A percentile compares a stretch with the other conserved stretches of the same genome.
phyloP scores from a whole-genome alignment of 2,888 invertebrate species.

The Leptothorax acervorum region DNA sequence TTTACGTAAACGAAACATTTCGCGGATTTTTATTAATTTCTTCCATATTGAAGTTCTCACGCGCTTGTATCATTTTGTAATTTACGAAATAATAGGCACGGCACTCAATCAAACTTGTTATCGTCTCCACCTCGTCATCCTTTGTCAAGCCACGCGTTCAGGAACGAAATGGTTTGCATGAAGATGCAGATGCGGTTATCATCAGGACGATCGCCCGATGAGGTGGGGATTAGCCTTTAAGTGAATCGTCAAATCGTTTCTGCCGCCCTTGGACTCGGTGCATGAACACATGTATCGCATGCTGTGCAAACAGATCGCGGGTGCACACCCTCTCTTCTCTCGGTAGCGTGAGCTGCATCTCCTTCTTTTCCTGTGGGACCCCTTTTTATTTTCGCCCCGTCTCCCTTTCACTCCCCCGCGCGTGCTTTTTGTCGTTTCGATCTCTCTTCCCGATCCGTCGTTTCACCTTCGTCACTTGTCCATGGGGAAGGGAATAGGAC shows the following conservation, averaged over 20 bases:
- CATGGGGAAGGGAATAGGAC: constrained; percentile 39
- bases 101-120: not conserved
- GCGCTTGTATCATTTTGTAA: not conserved
- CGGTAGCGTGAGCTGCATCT: constrained; percentile 67
- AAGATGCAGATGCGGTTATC: constrained; percentile 66
- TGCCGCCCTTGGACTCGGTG: constrained; percentile 72
- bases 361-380: constrained; percentile 68
- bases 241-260: constrained; percentile 83
- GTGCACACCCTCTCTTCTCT: constrained; percentile 71
- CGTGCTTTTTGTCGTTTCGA: constrained; percentile 53
- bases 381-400: constrained; percentile 56
- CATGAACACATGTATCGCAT: constrained; percentile 83
- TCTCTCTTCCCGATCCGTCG: constrained; percentile 42
- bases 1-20: not conserved
- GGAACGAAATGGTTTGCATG: constrained; percentile 49
- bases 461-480: constrained; percentile 50
- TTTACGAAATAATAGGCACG: not conserved
- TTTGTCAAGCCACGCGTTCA: not conserved
- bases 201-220: constrained; percentile 67
- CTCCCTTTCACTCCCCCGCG: constrained; percentile 60
- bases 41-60: not conserved
- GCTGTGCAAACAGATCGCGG: constrained; percentile 82
- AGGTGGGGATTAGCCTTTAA: constrained; percentile 80
- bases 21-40: not conserved
- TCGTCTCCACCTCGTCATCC: not conserved